These are phyloP conservation scores for Gracilinanus agilis DNA, from an alignment of 2,113 vertebrate genomes.

Conservation along the genomic window DNA sequence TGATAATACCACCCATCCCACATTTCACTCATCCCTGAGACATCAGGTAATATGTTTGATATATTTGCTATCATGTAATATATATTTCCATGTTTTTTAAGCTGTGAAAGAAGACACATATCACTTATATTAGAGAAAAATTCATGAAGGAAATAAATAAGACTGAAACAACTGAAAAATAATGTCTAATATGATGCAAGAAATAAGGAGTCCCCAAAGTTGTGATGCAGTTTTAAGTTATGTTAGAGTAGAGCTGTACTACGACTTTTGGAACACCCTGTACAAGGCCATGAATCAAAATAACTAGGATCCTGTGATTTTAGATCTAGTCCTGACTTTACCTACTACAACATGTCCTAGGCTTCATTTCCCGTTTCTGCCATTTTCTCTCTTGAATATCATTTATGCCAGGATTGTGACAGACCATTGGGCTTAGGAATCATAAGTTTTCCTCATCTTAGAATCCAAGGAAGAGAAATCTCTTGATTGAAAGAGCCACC, in stretches of 20 bases:
- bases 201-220: background rate
- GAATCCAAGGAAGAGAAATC: conserved; percentile 20
- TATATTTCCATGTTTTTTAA: too few species aligned
- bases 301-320: background rate
- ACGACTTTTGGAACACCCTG: background rate
- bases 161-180: background rate
- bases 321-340: background rate
- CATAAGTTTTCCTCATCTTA: conserved; percentile 33
- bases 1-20: too few species aligned
- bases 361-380: background rate
- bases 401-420: background rate
- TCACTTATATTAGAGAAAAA: too few species aligned
- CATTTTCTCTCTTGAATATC: background rate
- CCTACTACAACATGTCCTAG: background rate
- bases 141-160: background rate
- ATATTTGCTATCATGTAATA: too few species aligned
- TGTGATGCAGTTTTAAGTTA: background rate
- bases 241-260: background rate
- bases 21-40: too few species aligned
- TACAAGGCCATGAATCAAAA: background rate
- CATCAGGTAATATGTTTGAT: too few species aligned
- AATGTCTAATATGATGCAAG: background rate
- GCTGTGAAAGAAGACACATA: too few species aligned
- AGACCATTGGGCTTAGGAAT: conserved; percentile 27
- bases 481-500: conserved; percentile 23